Evolutionary conservation across 2,113 vertebrate genomes (phyloP), one percentile per base, ranked within the genome.

Genomic region (Isichthys henryi): DNA sequence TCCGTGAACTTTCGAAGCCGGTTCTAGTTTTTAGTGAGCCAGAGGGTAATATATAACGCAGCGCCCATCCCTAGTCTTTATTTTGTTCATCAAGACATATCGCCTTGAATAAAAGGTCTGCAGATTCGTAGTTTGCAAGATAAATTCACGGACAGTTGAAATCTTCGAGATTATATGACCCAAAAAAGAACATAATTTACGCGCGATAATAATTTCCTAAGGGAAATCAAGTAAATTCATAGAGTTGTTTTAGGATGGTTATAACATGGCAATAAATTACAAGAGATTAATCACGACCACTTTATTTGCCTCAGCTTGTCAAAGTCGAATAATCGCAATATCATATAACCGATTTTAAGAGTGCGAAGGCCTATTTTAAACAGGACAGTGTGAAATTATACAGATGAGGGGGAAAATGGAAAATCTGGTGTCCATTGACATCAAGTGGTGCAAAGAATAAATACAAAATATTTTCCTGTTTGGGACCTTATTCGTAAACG

Each of bases 221-320:
- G 58, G 94, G 94, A 95, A 95, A 92, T 94, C 93, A 95, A 95
- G 93, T 95, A 95, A 94, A 93, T 77, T 31, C 27, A 11, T 15
- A 39, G 13, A 77, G 31, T 77, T 77, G 70, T 77, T 77, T 77
- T 77, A 39, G 70, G 31, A 39, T 39, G 31, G 7, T 77, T 39
- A 77, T 77, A 39, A 4, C 70, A 77, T 39, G 70, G 1, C 27
- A 39, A 19, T 77, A 77, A 17, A 35, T 77, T 23, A 39, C 15
- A 77, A 39, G 35, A 35, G 70, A 19, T 39, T 77, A 35, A 31
- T 77, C 70, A 77, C 70, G 35, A 39, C 70, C 70, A 39, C 4
- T 77, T 39, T 31, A 77, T 77, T 13, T 35, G 27, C 70, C 31
- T 77, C 70, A 77, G 15, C 13, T 77, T 3, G 11, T 19, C 70